These are phyloP conservation scores for Cheiracanthium punctorium DNA, from an alignment of 2,888 invertebrate species.

Conservation along the genomic window DNA sequence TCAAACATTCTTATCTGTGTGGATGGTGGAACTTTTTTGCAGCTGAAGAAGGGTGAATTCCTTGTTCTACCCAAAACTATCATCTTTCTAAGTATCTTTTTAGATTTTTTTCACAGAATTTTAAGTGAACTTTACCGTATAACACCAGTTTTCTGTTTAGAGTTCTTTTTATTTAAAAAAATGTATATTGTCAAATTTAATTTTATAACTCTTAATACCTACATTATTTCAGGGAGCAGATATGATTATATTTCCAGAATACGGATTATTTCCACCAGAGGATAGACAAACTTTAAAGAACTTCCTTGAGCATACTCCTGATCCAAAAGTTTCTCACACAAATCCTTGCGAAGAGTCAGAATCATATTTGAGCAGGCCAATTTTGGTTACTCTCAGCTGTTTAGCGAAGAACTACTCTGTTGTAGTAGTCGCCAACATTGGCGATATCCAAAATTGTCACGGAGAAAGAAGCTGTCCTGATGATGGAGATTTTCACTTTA, in stretches of 20 bases:
- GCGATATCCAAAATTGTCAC: slow-evolving; percentile 82
- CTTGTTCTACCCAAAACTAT: too few relatives aligned
- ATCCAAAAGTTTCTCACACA: slow-evolving; percentile 16
- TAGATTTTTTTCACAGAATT: too few relatives aligned
- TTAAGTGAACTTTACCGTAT: too few relatives aligned
- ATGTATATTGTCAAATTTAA: too few relatives aligned
- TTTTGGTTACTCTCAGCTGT: slow-evolving; percentile 77
- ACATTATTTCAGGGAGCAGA: slow-evolving; percentile 73
- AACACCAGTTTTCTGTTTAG: too few relatives aligned
- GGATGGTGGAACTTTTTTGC: too few relatives aligned
- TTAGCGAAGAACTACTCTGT: slow-evolving; percentile 80
- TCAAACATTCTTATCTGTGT: too few relatives aligned
- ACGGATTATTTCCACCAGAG: slow-evolving; percentile 73
- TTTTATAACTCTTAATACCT: too few relatives aligned
- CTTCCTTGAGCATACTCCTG: slow-evolving; percentile 24
- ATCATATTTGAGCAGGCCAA: slow-evolving; percentile 63
- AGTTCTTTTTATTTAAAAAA: too few relatives aligned
- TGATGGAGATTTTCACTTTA: slow-evolving; percentile 76
- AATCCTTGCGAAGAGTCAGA: slow-evolving; percentile 38
- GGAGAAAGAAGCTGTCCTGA: slow-evolving; percentile 79
- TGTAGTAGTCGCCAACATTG: slow-evolving; percentile 84
- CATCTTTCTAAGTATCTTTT: too few relatives aligned
- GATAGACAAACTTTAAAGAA: slow-evolving; percentile 9
- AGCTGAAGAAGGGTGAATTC: too few relatives aligned
- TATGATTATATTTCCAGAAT: slow-evolving; percentile 75